Evolutionary conservation across 1,140 invertebrate species (phyloP).

Genomic region (Tenebrio molitor): DNA sequence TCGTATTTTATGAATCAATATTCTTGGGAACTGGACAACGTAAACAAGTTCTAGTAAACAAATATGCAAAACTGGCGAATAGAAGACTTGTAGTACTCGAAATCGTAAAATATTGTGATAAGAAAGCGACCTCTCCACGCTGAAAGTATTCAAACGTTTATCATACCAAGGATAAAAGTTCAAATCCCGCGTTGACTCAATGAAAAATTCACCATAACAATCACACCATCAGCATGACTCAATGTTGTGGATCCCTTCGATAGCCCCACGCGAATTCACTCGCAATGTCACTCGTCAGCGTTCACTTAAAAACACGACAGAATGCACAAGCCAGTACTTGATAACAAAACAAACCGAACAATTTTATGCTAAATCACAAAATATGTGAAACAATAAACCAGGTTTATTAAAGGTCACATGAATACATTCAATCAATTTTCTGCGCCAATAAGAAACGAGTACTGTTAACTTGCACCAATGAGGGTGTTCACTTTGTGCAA

Average conservation of each 20-base stretch:
- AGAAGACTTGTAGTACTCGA: neutral
- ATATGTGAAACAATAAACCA: constrained; percentile 29
- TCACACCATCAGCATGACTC: constrained; percentile 45
- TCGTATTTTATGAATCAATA: constrained; percentile 41
- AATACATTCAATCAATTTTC: constrained; percentile 52
- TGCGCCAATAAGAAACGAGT: constrained; percentile 34
- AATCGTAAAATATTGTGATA: constrained; percentile 42
- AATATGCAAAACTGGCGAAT: constrained; percentile 42
- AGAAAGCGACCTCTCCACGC: constrained; percentile 29
- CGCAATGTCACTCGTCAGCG: constrained; percentile 28
- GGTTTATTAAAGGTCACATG: constrained; percentile 52
- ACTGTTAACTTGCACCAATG: constrained; percentile 15
- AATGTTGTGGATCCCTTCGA: constrained; percentile 31
- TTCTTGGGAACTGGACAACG: constrained; percentile 28
- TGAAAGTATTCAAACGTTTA: constrained; percentile 40
- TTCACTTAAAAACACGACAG: neutral
- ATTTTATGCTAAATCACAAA: constrained; percentile 43
- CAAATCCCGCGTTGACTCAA: constrained; percentile 40
- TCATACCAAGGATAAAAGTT: constrained; percentile 43
- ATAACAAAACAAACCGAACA: constrained; percentile 19
- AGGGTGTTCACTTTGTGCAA: constrained; percentile 42
- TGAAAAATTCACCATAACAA: constrained; percentile 46
- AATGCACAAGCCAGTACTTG: neutral
- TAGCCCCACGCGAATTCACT: constrained; percentile 2
- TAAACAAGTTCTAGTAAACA: constrained; percentile 46